phyloP scores from a whole-genome alignment of 2,888 invertebrate genomes.

The Lutraria lutraria region DNA sequence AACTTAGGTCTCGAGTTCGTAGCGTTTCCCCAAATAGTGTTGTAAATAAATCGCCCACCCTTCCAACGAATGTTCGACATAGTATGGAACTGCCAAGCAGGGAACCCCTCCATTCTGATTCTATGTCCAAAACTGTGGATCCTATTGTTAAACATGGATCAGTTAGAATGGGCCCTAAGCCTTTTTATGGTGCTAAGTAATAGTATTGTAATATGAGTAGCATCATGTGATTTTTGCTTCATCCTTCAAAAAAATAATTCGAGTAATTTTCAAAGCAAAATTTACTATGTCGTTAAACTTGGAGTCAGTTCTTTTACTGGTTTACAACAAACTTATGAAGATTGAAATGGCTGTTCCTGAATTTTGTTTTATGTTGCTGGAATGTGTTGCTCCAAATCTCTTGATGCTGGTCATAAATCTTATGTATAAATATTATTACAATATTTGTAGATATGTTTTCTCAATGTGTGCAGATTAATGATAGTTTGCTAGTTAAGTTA shows the following conservation, averaged over 20 bases:
- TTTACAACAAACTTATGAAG: no score
- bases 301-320: no score
- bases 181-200: constrained; percentile 81
- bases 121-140: constrained; percentile 59
- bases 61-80: constrained; percentile 71
- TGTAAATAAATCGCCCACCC: constrained; percentile 46
- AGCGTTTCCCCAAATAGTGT: constrained; percentile 73
- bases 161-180: constrained; percentile 82
- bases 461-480: neutral
- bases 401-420: no score
- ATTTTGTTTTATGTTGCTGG: no score
- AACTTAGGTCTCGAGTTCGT: constrained; percentile 65
- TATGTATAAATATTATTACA: neutral
- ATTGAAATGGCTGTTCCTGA: no score
- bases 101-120: constrained; percentile 59
- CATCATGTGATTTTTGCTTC: no score
- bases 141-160: constrained; percentile 72
- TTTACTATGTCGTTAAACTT: no score
- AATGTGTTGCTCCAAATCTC: no score
- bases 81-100: constrained; percentile 78
- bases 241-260: no score
- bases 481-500: constrained; percentile 13
- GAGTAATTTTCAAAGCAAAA: no score
- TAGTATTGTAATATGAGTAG: neutral
- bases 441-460: neutral